phyloP scores from a whole-genome alignment of 2,888 invertebrate species.

The Philhelius pedissequus region DNA sequence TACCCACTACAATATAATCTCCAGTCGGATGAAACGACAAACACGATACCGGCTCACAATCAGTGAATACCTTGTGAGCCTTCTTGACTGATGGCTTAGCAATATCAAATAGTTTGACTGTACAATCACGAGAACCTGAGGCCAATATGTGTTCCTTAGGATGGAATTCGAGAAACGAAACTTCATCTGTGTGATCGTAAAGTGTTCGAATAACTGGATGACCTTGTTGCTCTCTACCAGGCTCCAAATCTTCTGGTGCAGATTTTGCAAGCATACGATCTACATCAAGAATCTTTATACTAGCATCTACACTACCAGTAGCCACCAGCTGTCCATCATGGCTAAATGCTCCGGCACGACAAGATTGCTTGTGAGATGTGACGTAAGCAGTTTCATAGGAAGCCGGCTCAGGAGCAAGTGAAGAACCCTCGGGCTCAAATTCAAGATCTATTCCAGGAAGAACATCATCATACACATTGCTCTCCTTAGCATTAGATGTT shows the following conservation, averaged over 20 bases:
- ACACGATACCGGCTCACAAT: slow-evolving; percentile 93
- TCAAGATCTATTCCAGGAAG: slow-evolving; percentile 87
- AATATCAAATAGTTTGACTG: slow-evolving; percentile 97
- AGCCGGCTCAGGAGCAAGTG: slow-evolving; percentile 96
- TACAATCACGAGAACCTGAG: slow-evolving; percentile 96
- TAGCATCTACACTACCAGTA: slow-evolving; percentile 98
- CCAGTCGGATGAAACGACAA: slow-evolving; percentile 97
- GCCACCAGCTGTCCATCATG: slow-evolving; percentile 97
- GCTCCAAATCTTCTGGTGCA: slow-evolving; percentile 92
- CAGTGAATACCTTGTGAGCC: slow-evolving; percentile 96
- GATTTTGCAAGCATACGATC: slow-evolving; percentile 99
- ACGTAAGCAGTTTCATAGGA: slow-evolving; percentile 99
- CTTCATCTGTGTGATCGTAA: slow-evolving; percentile 97
- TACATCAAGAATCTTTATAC: slow-evolving; percentile 99
- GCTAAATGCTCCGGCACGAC: slow-evolving; percentile 97
- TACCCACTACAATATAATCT: slow-evolving; percentile 95
- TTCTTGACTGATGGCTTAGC: slow-evolving; percentile 99
- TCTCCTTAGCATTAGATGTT: slow-evolving; percentile 85
- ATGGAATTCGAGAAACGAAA: slow-evolving; percentile 97
- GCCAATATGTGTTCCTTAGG: slow-evolving; percentile 96
- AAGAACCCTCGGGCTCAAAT: slow-evolving; percentile 96
- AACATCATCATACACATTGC: slow-evolving; percentile 77
- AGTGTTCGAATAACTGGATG: slow-evolving; percentile 99
- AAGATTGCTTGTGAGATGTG: slow-evolving; percentile 98
- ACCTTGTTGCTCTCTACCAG: slow-evolving; percentile 92